Base-by-base conservation (phyloP, 2,113 vertebrate species). In the Pomatostomus ruficeps region DNA sequence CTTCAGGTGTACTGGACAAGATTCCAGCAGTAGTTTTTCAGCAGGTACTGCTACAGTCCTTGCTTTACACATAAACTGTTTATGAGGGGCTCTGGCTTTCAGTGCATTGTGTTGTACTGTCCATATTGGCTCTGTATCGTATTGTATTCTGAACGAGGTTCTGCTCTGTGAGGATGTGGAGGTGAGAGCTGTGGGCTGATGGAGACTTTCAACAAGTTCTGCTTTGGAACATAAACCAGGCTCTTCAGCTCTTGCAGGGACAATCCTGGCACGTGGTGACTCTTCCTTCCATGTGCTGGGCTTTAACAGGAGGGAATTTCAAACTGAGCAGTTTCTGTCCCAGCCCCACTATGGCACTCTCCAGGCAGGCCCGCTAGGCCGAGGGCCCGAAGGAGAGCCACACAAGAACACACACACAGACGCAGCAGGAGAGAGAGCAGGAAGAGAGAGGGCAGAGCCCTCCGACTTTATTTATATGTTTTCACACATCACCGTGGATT, bases 211-310 rank as follows among this genome's bases (percentile, higher is more conserved):
- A 18, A 6, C 25, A 52, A 46, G 7, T 35, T 26, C 15, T 65
- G 0, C 65, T 66, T 21, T 74, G 49, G 59, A 58, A 12, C 17
- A 17, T 48, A 10, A 21, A 59, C 8, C 59, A 51, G 35, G 5
- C 10, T 42, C 16, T 85, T 51, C 24, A 67, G 2, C 20, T 48
- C 26, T 24, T 28, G 28, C 9, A 26, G 49, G 9, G 31, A 17
- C 71, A 68, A 4, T 49, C 33, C 36, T 59, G 65, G 8, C 0
- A 1, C 0, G 2, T n/a, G 26, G 17, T 61, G 28, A 40, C 20
- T 11, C 22, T 65, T 70, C 28, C 38, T 79, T 42, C 11, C 20
- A 11, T 6, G 18, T 20, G 3, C 18, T 3, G 5, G 40, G 23
- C 26, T 55, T 49, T 25, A 49, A 18, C 21, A 54, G 55, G 42